Percentiles rank a stretch among this genome's conserved stretches.
These are phyloP conservation scores for Parasteatoda lunata DNA, from an alignment of 2,888 invertebrate species.

Conservation along the genomic window DNA sequence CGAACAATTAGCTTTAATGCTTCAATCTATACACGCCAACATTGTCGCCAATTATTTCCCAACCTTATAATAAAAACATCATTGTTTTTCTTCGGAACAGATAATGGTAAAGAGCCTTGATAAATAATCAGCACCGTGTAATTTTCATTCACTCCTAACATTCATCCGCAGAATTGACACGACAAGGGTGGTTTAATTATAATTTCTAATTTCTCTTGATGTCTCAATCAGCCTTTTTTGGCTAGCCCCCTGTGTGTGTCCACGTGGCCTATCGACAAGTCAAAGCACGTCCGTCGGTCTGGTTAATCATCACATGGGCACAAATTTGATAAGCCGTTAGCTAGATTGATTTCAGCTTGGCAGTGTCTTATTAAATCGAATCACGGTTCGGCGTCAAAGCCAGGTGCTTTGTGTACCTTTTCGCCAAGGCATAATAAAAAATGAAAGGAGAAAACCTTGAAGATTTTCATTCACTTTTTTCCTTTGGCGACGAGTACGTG, in stretches of 20 bases:
- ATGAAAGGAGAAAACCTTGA: background rate
- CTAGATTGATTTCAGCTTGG: slow-evolving; percentile 16
- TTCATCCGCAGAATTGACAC: background rate
- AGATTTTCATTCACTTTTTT: background rate
- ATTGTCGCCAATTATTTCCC: too few relatives aligned
- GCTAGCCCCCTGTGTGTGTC: background rate
- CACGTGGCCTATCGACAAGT: slow-evolving; percentile 10
- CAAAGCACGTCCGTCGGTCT: slow-evolving; percentile 32
- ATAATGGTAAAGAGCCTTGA: background rate
- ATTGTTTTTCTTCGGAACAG: background rate
- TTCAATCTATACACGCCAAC: too few relatives aligned
- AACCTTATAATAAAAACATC: too few relatives aligned
- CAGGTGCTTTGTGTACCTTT: background rate
- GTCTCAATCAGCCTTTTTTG: background rate
- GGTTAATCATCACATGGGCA: slow-evolving; percentile 32
- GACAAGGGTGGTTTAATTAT: background rate
- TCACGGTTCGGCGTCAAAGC: background rate
- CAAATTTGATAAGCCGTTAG: slow-evolving; percentile 45
- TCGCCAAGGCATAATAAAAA: background rate
- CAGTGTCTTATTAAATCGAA: background rate
- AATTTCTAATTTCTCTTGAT: slow-evolving; percentile 1
- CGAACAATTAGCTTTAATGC: too few relatives aligned
- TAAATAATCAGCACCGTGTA: background rate
- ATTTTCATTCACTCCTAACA: background rate
- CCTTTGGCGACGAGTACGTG: background rate